Conservation (phyloP, 2,888 invertebrate species). For the Hypercompe scribonia region DNA sequence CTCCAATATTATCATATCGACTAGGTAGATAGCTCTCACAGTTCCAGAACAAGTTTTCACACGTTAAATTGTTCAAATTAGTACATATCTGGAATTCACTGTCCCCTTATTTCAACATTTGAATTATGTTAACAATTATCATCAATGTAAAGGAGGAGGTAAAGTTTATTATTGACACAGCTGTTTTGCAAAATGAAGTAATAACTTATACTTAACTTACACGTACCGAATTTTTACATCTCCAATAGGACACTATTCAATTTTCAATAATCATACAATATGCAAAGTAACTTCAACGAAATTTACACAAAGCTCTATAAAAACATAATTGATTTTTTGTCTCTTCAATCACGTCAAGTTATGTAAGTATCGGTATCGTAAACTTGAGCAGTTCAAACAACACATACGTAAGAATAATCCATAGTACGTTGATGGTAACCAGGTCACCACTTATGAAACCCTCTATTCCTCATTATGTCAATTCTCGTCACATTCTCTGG, state of each 20-base stretch:
- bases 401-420: not conserved
- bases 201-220: too few species aligned
- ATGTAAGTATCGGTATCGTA: not conserved
- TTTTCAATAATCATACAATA: not conserved
- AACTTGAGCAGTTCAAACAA: not conserved
- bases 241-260: not conserved
- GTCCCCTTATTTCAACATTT: not conserved
- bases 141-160: not conserved
- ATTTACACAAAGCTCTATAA: not conserved
- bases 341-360: not conserved
- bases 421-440: not conserved
- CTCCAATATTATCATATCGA: not conserved
- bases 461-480: not conserved
- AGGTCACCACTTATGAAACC: not conserved
- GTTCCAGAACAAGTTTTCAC: not conserved
- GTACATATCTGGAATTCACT: not conserved
- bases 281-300: not conserved
- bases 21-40: too few species aligned
- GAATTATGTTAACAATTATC: not conserved
- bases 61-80: too few species aligned
- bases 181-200: not conserved
- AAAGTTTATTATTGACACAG: not conserved
- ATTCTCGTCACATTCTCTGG: conserved; percentile 1
- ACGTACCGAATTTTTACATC: not conserved
- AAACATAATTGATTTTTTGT: not conserved